These are phyloP conservation scores for Leptinotarsa rubiginosa DNA, from an alignment of 2,888 invertebrate species.

Conservation along the genomic window DNA sequence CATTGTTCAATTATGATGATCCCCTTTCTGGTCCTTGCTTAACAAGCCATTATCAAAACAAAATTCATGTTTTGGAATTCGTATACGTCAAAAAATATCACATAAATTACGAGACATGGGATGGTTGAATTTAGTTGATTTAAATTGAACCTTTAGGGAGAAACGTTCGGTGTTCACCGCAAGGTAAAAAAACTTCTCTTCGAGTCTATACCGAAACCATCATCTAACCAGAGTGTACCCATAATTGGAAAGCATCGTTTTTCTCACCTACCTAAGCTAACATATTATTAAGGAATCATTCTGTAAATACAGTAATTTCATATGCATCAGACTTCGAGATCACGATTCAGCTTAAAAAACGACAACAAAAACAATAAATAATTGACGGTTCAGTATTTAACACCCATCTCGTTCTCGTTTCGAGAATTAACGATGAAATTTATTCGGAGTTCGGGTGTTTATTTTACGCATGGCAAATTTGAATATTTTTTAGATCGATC, in stretches of 20 bases:
- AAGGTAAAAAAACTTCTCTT: neutral
- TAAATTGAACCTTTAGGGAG: no score
- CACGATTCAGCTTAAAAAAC: conserved; percentile 31
- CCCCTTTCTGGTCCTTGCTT: no score
- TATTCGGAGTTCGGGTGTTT: conserved; percentile 32
- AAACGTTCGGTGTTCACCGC: no score
- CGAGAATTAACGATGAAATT: conserved; percentile 28
- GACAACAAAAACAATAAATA: conserved; percentile 36
- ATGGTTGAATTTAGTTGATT: no score
- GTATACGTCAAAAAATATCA: no score
- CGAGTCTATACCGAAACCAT: conserved; percentile 5
- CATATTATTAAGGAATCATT: conserved; percentile 57
- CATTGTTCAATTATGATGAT: no score
- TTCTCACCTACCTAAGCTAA: conserved; percentile 52
- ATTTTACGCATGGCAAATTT: conserved; percentile 32
- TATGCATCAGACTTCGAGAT: conserved; percentile 42
- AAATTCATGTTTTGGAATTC: no score
- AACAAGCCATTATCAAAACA: no score
- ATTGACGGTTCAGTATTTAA: conserved; percentile 41
- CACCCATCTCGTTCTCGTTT: conserved; percentile 30
- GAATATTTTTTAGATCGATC: conserved; percentile 35
- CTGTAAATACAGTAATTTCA: conserved; percentile 54
- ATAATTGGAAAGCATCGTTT: conserved; percentile 49
- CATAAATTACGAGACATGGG: no score
- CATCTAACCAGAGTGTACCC: conserved; percentile 38